Conservation (phyloP, 2,797 vertebrate genomes). For the Peromyscus aztecus region DNA sequence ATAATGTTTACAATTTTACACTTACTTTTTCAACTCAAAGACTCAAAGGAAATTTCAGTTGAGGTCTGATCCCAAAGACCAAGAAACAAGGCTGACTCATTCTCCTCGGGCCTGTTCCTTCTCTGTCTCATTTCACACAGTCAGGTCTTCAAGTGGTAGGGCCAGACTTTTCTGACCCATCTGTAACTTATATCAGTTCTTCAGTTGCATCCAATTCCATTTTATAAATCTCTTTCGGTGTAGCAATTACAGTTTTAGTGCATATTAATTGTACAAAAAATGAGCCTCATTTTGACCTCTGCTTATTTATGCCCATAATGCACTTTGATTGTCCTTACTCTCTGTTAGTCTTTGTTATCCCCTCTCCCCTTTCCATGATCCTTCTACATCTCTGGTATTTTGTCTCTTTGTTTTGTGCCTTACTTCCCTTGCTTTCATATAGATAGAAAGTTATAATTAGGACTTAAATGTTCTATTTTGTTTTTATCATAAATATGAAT, state of each 20-base stretch:
- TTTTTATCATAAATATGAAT: not conserved
- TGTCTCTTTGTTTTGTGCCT: not conserved
- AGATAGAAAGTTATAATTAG: not conserved
- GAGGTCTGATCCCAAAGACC: not conserved
- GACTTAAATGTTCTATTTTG: not conserved
- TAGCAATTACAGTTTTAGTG: not conserved
- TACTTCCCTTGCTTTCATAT: not conserved
- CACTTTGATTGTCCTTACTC: too few relatives aligned
- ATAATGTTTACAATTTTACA: not conserved
- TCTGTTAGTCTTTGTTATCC: not conserved
- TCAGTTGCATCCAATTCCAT: not conserved
- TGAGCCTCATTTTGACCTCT: not conserved
- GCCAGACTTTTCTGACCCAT: not conserved
- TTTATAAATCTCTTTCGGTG: not conserved
- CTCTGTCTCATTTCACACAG: not conserved
- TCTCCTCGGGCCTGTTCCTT: not conserved
- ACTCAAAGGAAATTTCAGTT: not conserved
- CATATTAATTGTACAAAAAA: too few relatives aligned
- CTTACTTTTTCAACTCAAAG: conserved; percentile 26
- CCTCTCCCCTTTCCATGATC: not conserved
- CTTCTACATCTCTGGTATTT: not conserved
- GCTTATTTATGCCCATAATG: not conserved
- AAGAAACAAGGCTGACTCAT: not conserved
- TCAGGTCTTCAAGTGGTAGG: not conserved
- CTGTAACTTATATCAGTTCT: not conserved